Conservation (phyloP, 2,113 vertebrate genomes). For the Sula dactylatra region DNA sequence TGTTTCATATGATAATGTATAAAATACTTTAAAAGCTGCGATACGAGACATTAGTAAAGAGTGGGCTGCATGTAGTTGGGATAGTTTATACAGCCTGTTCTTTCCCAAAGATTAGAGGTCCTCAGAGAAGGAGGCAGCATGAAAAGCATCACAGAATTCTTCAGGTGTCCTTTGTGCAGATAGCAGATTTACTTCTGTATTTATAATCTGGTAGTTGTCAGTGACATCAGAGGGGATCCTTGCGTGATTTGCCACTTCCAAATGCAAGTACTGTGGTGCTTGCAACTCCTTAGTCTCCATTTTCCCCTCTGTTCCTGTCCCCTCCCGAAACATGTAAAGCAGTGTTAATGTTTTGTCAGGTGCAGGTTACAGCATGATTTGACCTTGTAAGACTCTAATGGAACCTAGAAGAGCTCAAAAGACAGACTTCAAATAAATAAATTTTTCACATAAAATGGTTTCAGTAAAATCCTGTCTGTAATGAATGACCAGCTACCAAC, state of each 20-base stretch:
- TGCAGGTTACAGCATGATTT: neutral
- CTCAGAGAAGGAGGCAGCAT: neutral
- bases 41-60: neutral
- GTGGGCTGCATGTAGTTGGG: neutral
- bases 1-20: neutral
- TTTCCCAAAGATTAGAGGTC: neutral
- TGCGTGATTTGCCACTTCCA: neutral
- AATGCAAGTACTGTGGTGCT: neutral
- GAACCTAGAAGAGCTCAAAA: neutral
- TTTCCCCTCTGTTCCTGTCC: neutral
- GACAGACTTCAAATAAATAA: neutral
- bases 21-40: neutral
- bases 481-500: neutral
- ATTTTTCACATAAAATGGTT: neutral
- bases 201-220: neutral
- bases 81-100: neutral
- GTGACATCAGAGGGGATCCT: neutral
- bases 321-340: neutral
- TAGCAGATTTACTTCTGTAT: neutral
- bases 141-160: neutral
- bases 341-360: neutral
- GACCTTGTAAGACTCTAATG: neutral
- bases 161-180: neutral
- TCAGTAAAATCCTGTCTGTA: neutral
- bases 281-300: neutral